These are phyloP conservation scores for Phragmatobia fuliginosa DNA, from an alignment of 2,888 invertebrate species.

Conservation along the genomic window DNA sequence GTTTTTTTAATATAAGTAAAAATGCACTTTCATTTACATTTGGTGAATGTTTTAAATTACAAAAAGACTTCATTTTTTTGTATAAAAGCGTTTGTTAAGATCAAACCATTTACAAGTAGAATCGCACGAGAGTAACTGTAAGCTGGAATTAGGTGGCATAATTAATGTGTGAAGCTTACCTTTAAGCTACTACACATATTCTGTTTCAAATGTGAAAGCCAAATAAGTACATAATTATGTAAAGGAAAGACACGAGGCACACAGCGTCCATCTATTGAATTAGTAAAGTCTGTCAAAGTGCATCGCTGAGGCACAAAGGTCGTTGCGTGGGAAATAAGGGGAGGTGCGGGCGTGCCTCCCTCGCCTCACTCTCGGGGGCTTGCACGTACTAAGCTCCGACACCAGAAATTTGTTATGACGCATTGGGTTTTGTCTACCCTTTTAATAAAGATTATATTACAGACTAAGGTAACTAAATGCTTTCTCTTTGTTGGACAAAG, in stretches of 20 bases:
- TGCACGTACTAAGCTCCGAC: constrained; percentile 78
- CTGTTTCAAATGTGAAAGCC: constrained; percentile 26
- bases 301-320: constrained; percentile 85
- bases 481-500: constrained; percentile 8
- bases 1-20: no score
- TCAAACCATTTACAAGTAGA: neutral
- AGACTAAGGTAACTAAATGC: constrained; percentile 16
- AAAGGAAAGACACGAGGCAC: constrained; percentile 67
- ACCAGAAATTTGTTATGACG: constrained; percentile 86
- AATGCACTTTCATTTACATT: no score
- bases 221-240: constrained; percentile 63
- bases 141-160: neutral
- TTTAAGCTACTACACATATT: constrained; percentile 12
- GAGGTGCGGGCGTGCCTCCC: constrained; percentile 55
- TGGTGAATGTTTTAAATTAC: no score
- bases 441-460: constrained; percentile 36
- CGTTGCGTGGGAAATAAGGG: constrained; percentile 84
- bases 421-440: constrained; percentile 72
- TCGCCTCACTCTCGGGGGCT: constrained; percentile 68
- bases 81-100: no score
- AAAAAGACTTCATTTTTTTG: no score
- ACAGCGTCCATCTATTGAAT: constrained; percentile 84
- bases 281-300: constrained; percentile 86
- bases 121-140: neutral
- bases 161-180: constrained; percentile 4